Evolutionary conservation across 2,113 vertebrate species (phyloP).

Genomic region (Chionodraco myersi): DNA sequence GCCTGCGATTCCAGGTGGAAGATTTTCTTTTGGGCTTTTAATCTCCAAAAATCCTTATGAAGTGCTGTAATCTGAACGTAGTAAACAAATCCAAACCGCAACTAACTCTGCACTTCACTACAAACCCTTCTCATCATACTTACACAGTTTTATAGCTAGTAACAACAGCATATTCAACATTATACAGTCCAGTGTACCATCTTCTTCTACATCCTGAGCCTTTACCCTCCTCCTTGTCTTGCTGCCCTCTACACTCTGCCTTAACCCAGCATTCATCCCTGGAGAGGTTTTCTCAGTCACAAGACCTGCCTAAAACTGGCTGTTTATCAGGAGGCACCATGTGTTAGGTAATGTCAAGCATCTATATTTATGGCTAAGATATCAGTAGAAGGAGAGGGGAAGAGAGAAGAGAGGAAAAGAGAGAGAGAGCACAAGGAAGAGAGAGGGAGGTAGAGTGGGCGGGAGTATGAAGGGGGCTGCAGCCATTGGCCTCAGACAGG

Average conservation of each 20-base stretch:
- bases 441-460: slow-evolving; percentile 55
- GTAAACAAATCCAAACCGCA: slow-evolving; percentile 31
- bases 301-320: slow-evolving; percentile 77
- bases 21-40: slow-evolving; percentile 35
- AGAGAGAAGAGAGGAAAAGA: slow-evolving; percentile 27
- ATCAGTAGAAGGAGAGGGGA: slow-evolving; percentile 43
- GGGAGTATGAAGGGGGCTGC: slow-evolving; percentile 69
- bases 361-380: slow-evolving; percentile 77
- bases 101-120: not conserved
- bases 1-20: slow-evolving; percentile 46
- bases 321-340: slow-evolving; percentile 85
- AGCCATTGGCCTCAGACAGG: slow-evolving; percentile 81
- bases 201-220: slow-evolving; percentile 16
- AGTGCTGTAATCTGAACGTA: slow-evolving; percentile 15
- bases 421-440: not conserved
- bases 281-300: slow-evolving; percentile 76
- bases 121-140: not conserved
- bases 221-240: slow-evolving; percentile 18
- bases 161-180: slow-evolving; percentile 15
- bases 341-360: slow-evolving; percentile 75
- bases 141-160: not conserved
- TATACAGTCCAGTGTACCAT: slow-evolving; percentile 6
- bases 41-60: slow-evolving; percentile 46
- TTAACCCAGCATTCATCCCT: slow-evolving; percentile 55
- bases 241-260: slow-evolving; percentile 30